Evolutionary conservation across 2,888 invertebrate genomes (phyloP).

Genomic region (Tribolium freemani): DNA sequence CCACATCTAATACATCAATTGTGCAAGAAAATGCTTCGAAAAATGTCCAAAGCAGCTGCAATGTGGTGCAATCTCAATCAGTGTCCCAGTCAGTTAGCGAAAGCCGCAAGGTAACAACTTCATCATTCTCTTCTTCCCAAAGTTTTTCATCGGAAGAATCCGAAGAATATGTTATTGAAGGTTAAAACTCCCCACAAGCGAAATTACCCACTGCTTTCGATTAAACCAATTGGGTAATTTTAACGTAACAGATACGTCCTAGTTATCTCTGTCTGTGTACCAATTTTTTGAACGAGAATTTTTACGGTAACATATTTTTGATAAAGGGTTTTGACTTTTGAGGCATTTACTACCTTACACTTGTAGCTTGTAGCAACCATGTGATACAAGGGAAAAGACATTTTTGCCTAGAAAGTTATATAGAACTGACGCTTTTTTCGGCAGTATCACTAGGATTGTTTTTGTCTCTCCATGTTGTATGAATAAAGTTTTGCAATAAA

Average conservation of each 20-base stretch:
- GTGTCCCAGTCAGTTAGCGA: conserved; percentile 60
- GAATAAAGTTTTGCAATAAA: conserved; percentile 53
- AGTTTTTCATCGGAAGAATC: conserved; percentile 66
- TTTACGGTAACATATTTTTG: conserved; percentile 25
- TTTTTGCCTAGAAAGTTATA: conserved; percentile 63
- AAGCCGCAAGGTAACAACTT: conserved; percentile 63
- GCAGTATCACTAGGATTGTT: conserved; percentile 48
- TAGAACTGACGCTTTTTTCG: conserved; percentile 64
- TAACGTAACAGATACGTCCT: neutral
- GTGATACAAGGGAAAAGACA: conserved; percentile 58
- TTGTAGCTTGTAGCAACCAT: conserved; percentile 48
- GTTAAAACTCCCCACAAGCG: conserved; percentile 44
- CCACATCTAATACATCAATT: conserved; percentile 62
- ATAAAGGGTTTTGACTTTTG: conserved; percentile 53
- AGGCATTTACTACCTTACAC: conserved; percentile 53
- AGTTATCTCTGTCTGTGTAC: conserved; percentile 8
- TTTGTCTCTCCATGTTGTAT: conserved; percentile 51
- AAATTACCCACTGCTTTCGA: conserved; percentile 20
- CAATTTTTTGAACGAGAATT: conserved; percentile 13
- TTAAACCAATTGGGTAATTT: conserved; percentile 7
- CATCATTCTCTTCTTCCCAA: conserved; percentile 64
- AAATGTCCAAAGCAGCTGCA: conserved; percentile 60
- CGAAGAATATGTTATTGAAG: conserved; percentile 64
- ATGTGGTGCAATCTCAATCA: conserved; percentile 59
- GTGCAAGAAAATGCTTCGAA: conserved; percentile 63